Conservation (phyloP, 2,113 vertebrate species). For the Ptyas mucosa region DNA sequence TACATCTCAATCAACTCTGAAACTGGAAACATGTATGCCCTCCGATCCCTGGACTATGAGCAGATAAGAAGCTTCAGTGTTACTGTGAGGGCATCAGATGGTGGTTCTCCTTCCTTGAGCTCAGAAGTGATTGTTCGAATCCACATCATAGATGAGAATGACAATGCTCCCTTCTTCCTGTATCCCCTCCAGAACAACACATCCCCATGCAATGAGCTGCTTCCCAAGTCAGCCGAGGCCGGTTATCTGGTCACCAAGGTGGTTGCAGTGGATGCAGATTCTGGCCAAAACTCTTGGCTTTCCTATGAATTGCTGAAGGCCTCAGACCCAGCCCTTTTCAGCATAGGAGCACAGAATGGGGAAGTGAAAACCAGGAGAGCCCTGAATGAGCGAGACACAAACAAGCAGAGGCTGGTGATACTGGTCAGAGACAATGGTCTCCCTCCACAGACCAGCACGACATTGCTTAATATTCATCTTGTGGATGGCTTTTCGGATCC, state of each 20-base stretch:
- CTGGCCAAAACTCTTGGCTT: conserved; percentile 65
- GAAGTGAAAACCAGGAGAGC: neutral
- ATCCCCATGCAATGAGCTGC: conserved; percentile 28
- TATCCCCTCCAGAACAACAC: conserved; percentile 48
- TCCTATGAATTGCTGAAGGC: conserved; percentile 36
- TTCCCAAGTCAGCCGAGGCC: conserved; percentile 25
- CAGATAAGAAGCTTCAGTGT: no score
- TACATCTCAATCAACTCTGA: conserved; percentile 62
- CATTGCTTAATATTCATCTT: no score
- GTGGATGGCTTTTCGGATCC: no score
- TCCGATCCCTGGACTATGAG: neutral
- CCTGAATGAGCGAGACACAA: conserved; percentile 55
- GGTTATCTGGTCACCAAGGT: no score
- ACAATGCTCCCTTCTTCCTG: conserved; percentile 58
- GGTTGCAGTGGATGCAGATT: no score
- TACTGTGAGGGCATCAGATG: conserved; percentile 34
- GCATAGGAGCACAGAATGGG: conserved; percentile 55
- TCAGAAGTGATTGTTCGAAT: conserved; percentile 25
- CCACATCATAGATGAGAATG: conserved; percentile 57
- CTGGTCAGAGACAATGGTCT: no score
- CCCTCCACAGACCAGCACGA: no score
- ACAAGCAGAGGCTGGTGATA: conserved; percentile 44
- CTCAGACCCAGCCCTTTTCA: no score
- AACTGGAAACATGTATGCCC: conserved; percentile 55
- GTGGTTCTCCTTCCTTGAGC: conserved; percentile 24